Evolutionary conservation across 2,888 invertebrate genomes (phyloP).

Genomic region (Pseudococcus viburni): DNA sequence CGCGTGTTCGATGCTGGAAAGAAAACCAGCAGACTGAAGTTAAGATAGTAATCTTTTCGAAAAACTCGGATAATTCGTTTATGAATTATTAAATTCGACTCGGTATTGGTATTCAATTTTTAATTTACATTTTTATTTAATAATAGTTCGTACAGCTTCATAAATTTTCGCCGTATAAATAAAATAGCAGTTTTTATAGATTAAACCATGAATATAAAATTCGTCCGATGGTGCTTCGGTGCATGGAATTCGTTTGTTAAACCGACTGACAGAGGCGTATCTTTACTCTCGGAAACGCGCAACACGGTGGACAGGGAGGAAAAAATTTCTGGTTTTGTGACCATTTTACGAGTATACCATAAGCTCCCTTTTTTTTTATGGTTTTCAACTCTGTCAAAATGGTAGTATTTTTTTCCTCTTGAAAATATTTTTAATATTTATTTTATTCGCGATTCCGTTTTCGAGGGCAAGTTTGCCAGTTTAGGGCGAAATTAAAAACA

Average conservation of each 20-base stretch:
- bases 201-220: slow-evolving; percentile 61
- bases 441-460: slow-evolving; percentile 25
- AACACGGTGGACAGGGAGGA: background rate
- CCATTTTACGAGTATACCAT: slow-evolving; percentile 58
- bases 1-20: background rate
- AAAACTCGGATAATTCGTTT: slow-evolving; percentile 55
- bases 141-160: slow-evolving; percentile 50
- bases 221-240: slow-evolving; percentile 13
- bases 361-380: slow-evolving; percentile 58
- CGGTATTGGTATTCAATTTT: slow-evolving; percentile 58
- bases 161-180: slow-evolving; percentile 58
- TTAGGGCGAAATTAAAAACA: background rate
- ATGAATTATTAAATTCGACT: slow-evolving; percentile 52
- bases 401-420: slow-evolving; percentile 2
- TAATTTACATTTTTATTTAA: slow-evolving; percentile 62
- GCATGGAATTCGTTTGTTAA: slow-evolving; percentile 57
- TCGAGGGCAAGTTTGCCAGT: too few species aligned
- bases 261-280: slow-evolving; percentile 61
- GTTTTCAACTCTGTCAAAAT: slow-evolving; percentile 61
- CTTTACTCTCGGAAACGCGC: background rate
- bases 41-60: slow-evolving; percentile 35
- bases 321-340: slow-evolving; percentile 59
- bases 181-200: slow-evolving; percentile 61
- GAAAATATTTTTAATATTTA: slow-evolving; percentile 23
- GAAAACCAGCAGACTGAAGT: background rate